Evolutionary conservation across 2,888 invertebrate genomes (phyloP), one percentile per base, ranked within the genome.

Genomic region (Gymnoscelis rufifasciata): DNA sequence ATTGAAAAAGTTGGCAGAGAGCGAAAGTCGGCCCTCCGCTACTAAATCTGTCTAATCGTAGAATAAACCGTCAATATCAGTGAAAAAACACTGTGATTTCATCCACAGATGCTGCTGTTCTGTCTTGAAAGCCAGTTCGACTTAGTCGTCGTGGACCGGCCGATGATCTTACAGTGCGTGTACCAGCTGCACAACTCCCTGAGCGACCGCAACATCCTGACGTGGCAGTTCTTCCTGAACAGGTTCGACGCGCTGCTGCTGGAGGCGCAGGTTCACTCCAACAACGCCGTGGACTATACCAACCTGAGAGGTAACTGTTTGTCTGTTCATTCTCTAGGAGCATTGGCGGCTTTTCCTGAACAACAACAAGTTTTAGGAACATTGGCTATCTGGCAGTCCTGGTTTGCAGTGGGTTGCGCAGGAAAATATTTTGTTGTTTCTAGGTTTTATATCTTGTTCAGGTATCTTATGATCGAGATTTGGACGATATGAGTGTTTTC

Each of bases 41-140:
- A n/a, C n/a, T n/a, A n/a, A n/a, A n/a, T n/a, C n/a, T n/a, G n/a
- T n/a, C n/a, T n/a, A n/a, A n/a, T n/a, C n/a, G n/a, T n/a, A n/a
- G n/a, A n/a, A n/a, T n/a, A n/a, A n/a, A n/a, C n/a, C n/a, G n/a
- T n/a, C n/a, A n/a, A n/a, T n/a, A n/a, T n/a, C n/a, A n/a, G 4
- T 26, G 12, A 8, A 33, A 14, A 14, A 13, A 8, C 8, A 7
- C 6, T 6, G 8, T 5, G 14, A 12, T 28, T 36, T 5, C 26
- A 4, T 42, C 7, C 52, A 29, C 83, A 96, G 94, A 92, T 96
- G 46, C 89, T 98, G 54, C 92, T 97, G 43, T 93, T 94, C 90
- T 99, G 99, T 78, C 86, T 99, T 83, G 99, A 99, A 89, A 95
- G 96, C 0, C 99, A 99, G 88, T 99, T 99, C 87, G 99, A 99